A percentile compares a stretch with the other conserved stretches of the same genome.
Evolutionary conservation across 92 coral and sea anemone species (phyloP).

Genomic region (Muricea muricata): DNA sequence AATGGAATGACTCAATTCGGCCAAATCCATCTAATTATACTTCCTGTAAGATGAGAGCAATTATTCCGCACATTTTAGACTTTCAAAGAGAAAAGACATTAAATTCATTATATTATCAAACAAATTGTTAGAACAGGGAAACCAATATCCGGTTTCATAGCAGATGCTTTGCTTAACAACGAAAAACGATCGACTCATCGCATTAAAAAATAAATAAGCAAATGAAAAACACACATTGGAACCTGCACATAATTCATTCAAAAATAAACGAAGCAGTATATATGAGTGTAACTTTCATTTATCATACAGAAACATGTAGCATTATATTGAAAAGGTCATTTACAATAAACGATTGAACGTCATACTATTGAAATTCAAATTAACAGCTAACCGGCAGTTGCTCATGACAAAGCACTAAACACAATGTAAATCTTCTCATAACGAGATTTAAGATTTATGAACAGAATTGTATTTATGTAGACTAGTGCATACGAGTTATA

Average conservation of each 20-base stretch:
- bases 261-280: background rate
- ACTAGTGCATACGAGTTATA: background rate
- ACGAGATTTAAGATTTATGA: background rate
- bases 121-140: background rate
- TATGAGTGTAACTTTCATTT: background rate
- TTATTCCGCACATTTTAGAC: too few species aligned
- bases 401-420: background rate
- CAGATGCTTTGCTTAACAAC: background rate
- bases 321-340: background rate
- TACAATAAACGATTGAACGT: conserved; percentile 7
- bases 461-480: background rate
- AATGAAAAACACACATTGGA: too few species aligned
- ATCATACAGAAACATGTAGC: background rate
- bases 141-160: conserved; percentile 5
- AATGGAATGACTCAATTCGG: too few species aligned
- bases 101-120: background rate
- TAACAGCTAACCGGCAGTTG: background rate
- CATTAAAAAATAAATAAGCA: too few species aligned
- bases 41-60: too few species aligned
- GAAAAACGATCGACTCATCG: background rate
- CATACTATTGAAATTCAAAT: conserved; percentile 42
- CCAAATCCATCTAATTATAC: too few species aligned
- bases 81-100: background rate
- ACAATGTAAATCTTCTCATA: background rate
- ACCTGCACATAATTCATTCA: too few species aligned